Percentiles rank a stretch among this genome's conserved stretches.
Conservation (phyloP, 2,797 vertebrate species). For the Scleropages formosus region DNA sequence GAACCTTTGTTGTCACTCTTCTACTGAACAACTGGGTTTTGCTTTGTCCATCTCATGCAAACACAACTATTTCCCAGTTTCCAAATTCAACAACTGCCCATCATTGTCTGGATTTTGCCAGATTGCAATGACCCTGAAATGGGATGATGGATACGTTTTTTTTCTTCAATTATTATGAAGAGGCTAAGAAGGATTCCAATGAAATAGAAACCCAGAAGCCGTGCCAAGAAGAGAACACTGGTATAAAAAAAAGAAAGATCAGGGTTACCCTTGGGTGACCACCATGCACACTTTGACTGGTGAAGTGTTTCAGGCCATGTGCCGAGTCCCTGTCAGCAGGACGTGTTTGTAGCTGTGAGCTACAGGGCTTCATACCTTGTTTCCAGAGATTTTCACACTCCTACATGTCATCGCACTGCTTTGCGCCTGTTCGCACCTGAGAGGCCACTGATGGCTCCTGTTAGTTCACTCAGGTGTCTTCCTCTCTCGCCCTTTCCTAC, state of each 20-base stretch:
- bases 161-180: no score
- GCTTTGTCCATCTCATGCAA: no score
- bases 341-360: neutral
- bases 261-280: neutral
- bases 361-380: neutral
- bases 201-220: neutral
- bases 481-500: neutral
- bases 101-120: no score
- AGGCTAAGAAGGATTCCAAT: constrained; percentile 1
- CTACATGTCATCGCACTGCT: neutral
- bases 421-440: neutral
- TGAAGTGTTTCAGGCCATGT: neutral
- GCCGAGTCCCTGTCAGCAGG: neutral
- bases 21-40: no score
- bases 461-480: neutral
- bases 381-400: neutral
- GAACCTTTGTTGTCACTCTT: no score
- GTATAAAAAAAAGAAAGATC: neutral
- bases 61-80: no score
- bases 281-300: neutral
- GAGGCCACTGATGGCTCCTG: neutral
- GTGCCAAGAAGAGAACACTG: neutral
- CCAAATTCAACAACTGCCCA: no score
- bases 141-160: no score
- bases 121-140: no score